These are phyloP conservation scores for Spodoptera picta DNA, from an alignment of 2,888 invertebrate genomes.

Conservation along the genomic window DNA sequence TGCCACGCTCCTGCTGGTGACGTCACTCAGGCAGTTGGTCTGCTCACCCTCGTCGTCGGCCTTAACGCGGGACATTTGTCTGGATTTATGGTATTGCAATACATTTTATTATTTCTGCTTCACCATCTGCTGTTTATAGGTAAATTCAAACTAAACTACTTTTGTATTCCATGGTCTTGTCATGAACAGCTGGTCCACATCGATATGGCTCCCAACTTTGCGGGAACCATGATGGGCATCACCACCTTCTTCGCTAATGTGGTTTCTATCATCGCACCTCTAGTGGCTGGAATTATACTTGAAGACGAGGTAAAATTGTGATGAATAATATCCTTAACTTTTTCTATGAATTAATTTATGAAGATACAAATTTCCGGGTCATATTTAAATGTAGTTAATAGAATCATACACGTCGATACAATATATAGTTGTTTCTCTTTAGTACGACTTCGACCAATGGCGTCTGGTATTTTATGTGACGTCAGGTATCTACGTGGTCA, in stretches of 20 bases:
- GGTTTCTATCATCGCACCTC: conserved; percentile 92
- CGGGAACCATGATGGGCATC: conserved; percentile 94
- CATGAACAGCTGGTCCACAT: conserved; percentile 91
- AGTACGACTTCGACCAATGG: conserved; percentile 87
- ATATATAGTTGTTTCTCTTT: too few relatives aligned
- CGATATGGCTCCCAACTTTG: conserved; percentile 94
- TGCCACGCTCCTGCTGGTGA: conserved; percentile 85
- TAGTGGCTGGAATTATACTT: conserved; percentile 91
- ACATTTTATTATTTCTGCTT: too few relatives aligned
- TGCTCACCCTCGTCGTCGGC: conserved; percentile 91
- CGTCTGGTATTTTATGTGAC: conserved; percentile 92
- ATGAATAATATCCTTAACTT: neutral
- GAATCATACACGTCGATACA: too few relatives aligned
- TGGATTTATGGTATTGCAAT: conserved; percentile 89
- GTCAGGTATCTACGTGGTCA: conserved; percentile 90
- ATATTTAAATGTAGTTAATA: too few relatives aligned
- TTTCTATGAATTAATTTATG: too few relatives aligned
- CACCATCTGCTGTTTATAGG: neutral
- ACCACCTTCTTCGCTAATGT: conserved; percentile 93
- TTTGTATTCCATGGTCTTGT: too few relatives aligned
- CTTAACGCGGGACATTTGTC: conserved; percentile 92
- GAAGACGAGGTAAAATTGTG: conserved; percentile 78
- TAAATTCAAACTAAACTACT: neutral
- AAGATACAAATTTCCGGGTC: too few relatives aligned
- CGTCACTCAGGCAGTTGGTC: conserved; percentile 86